These are phyloP conservation scores for Halocaridina rubra DNA, from an alignment of 2,888 invertebrate species.

Conservation along the genomic window DNA sequence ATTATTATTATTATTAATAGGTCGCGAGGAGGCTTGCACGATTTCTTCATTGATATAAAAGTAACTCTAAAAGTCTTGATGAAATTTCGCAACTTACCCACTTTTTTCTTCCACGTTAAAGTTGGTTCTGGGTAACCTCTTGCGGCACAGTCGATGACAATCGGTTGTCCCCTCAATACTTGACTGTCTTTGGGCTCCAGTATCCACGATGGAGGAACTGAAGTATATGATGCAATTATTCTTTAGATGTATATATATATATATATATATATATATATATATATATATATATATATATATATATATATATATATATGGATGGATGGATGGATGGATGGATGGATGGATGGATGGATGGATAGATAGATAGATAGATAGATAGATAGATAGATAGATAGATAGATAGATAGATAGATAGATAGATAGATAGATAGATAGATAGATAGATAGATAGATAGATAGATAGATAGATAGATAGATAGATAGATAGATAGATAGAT, in stretches of 20 bases:
- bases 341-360: no score
- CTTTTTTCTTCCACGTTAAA: conserved; percentile 73
- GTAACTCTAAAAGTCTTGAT: no score
- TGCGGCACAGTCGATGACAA: conserved; percentile 67
- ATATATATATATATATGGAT: not conserved
- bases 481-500: no score
- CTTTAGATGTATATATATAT: not conserved
- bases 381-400: no score
- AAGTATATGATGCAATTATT: not conserved
- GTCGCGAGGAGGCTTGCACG: no score
- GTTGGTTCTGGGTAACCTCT: conserved; percentile 68
- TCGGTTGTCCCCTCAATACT: conserved; percentile 66
- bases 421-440: not conserved
- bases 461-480: not conserved
- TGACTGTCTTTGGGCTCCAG: conserved; percentile 67
- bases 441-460: not conserved
- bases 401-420: no score
- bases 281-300: not conserved
- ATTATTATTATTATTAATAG: not conserved
- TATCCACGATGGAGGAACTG: conserved; percentile 69
- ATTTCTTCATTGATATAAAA: no score
- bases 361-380: no score
- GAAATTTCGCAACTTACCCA: no score
- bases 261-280: not conserved
- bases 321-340: not conserved